Base-by-base conservation (phyloP, 2,888 invertebrate genomes). In the Clivina fossor region DNA sequence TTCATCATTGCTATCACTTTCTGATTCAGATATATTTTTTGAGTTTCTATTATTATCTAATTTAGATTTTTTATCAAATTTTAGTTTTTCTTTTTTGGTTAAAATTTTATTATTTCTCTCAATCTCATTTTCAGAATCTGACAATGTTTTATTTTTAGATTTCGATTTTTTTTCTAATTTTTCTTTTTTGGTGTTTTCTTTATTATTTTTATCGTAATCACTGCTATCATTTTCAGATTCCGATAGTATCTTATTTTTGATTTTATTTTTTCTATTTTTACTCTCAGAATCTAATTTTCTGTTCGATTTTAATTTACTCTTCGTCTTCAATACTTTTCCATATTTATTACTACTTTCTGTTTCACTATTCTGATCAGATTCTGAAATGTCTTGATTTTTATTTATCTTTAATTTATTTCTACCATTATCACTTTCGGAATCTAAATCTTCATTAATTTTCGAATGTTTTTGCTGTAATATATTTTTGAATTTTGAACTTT, bases 91-190 rank as follows among this genome's bases (percentile, higher is more conserved):
- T n/a, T n/a, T n/a, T n/a, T n/a, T n/a, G n/a, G 4, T 40, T 4
- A 24, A 13, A 8, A 13, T 22, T 5, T 7, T 11, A 5, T 40
- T 2, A 11, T 40, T 11, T n/a, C 8, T 40, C 16, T 40, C 24
- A 13, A 15, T 15, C 24, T 40, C 16, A 4, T 18, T 40, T n/a
- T n/a, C 43, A 8, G 43, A 43, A 43, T 43, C 43, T 28, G 43
- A 43, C 9, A 24, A 24, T 24, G n/a, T 24, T 24, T 24, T 24
- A 20, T 40, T 8, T 24, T n/a, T n/a, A n/a, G n/a, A 2, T 38
- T 38, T 38, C 19, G 3, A 11, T 19, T 38, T 2, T 5, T 38
- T 38, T 38, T 18, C 9, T 20, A 16, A n/a, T 38, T 38, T 37
- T 7, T 13, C 37, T 11, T 38, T 7, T 3, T 20, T 38, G 4